Percentiles rank a stretch among this genome's conserved stretches.
Conservation (phyloP, 2,113 vertebrate genomes). For the Sander vitreus region DNA sequence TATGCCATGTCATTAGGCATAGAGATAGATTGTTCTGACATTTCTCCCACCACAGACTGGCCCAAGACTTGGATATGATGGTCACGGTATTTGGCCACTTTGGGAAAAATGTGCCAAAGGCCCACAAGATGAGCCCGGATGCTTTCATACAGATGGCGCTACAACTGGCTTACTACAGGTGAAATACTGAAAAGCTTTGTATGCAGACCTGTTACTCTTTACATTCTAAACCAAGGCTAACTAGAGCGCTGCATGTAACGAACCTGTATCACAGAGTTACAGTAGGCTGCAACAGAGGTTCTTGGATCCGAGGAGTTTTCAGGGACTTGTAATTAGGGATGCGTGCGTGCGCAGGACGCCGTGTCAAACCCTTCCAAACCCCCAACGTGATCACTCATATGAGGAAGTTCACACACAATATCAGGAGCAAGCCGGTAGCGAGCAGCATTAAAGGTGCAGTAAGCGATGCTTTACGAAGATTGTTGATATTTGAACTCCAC, state of each 20-base stretch:
- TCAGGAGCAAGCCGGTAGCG: too few relatives aligned
- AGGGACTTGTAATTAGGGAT: too few relatives aligned
- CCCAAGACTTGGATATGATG: constrained; percentile 90
- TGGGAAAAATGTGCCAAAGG: constrained; percentile 93
- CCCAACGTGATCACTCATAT: too few relatives aligned
- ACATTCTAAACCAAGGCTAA: not conserved
- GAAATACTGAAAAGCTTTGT: not conserved
- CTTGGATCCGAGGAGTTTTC: too few relatives aligned
- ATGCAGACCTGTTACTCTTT: not conserved
- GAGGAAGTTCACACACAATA: too few relatives aligned
- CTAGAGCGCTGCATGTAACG: not conserved
- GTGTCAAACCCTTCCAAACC: too few relatives aligned
- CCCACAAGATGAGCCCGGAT: constrained; percentile 93
- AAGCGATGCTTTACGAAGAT: too few relatives aligned
- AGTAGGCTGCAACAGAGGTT: too few relatives aligned
- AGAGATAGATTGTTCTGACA: not conserved
- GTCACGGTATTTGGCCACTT: constrained; percentile 89
- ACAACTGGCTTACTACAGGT: constrained; percentile 96
- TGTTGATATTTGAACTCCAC: too few relatives aligned
- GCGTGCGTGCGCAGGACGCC: too few relatives aligned
- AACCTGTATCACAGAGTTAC: not conserved
- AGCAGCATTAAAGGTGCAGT: too few relatives aligned
- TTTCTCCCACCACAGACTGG: constrained; percentile 83
- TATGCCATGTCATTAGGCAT: too few relatives aligned
- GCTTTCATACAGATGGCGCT: constrained; percentile 94